Percentiles rank a stretch among this genome's conserved stretches.
Conservation (phyloP, 2,797 vertebrate species). For the Brachyalestes nurse region DNA sequence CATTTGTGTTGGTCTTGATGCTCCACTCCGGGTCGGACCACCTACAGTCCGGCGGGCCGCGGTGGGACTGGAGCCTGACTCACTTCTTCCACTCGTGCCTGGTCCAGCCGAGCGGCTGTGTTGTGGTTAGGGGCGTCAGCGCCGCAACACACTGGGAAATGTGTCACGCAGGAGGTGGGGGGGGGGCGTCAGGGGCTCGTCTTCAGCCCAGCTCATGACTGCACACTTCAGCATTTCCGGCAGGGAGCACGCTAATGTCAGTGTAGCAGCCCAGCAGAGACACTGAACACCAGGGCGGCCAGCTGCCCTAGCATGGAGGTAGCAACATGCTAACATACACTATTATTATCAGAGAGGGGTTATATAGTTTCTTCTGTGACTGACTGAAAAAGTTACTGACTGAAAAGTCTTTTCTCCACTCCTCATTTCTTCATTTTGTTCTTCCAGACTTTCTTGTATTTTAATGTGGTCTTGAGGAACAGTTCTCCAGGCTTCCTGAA, state of each 20-base stretch:
- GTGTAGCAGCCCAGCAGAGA: not conserved
- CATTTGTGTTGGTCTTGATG: conserved; percentile 1
- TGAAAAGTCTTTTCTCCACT: too few species aligned
- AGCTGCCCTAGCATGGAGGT: too few species aligned
- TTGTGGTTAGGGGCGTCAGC: conserved; percentile 21
- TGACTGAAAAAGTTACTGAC: too few species aligned
- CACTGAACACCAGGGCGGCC: too few species aligned
- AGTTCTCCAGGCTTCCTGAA: too few species aligned
- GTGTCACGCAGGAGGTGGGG: not conserved
- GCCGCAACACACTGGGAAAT: conserved; percentile 10
- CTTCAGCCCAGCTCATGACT: not conserved
- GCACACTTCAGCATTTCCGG: not conserved
- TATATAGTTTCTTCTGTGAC: too few species aligned
- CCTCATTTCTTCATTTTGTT: too few species aligned
- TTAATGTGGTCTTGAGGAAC: too few species aligned
- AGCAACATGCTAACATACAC: too few species aligned
- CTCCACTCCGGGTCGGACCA: not conserved
- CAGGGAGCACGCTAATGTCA: not conserved
- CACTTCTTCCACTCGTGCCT: conserved; percentile 23
- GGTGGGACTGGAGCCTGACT: conserved; percentile 15
- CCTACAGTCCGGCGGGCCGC: not conserved
- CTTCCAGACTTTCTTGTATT: too few species aligned
- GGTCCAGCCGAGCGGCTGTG: conserved; percentile 8
- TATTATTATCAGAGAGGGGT: too few species aligned
- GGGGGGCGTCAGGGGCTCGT: not conserved